Base-by-base conservation (phyloP, 2,113 vertebrate species). In the Protomyctophum bolini region DNA sequence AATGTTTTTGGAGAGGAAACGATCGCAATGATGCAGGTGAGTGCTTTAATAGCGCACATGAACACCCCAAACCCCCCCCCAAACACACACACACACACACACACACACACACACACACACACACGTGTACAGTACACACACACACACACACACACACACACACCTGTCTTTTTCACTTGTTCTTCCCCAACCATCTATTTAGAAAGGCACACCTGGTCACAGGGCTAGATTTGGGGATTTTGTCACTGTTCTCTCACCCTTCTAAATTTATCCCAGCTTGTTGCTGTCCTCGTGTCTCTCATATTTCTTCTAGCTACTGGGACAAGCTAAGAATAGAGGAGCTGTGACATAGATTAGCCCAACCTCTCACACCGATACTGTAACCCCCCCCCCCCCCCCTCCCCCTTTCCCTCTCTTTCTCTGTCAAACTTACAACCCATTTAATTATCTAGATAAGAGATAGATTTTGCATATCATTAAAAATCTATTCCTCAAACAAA, bases 321-420 rank as follows among this genome's bases (percentile, higher is more conserved):
- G 77, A 74, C 77, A 4, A 0, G 66, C 86, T 85, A 90, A 87
- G 77, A 88, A 87, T 90, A 91, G 84, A 66, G 64, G 56, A 72
- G 83, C 58, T 54, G 70, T 76, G 83, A 73, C 79, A 81, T 84
- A 87, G 86, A 88, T 89, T 88, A 88, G 77, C 84, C 70, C 52
- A 2, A 10, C 15, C n/a, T 57, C 51, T 57, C 51, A 41, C 41
- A 45, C 4, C 6, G 9, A 61, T 46, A 61, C 59, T 46, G 59
- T 15, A 47, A 33, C 12, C 3, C 4, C 10, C 46, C 58, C 12
- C 33, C 4, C 55, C 68, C 64, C 63, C 45, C 5, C 55, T 71
- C 65, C 63, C 62, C 51, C 45, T 12, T 58, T 59, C 68, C 10
- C n/a, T 51, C 41, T 14, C 10, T 14, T 76, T 62, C 69, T 49